Evolutionary conservation across 2,113 vertebrate genomes (phyloP).

Genomic region (Catharus minimus): DNA sequence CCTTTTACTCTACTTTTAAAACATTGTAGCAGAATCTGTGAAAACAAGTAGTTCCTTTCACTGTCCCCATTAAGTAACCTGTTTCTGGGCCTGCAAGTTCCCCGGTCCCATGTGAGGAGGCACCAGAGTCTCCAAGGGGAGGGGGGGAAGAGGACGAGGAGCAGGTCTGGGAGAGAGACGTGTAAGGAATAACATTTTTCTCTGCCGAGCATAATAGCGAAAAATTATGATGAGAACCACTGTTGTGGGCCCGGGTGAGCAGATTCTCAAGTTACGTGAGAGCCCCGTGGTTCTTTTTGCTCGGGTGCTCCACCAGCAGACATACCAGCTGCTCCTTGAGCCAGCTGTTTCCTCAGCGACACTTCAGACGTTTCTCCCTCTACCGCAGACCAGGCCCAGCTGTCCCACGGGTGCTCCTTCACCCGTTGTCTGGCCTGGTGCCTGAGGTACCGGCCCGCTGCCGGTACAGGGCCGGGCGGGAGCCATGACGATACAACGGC

Average conservation of each 20-base stretch:
- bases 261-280: background rate
- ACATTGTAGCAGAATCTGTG: background rate
- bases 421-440: background rate
- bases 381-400: background rate
- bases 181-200: background rate
- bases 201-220: background rate
- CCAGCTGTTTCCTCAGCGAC: background rate
- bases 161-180: background rate
- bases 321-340: background rate
- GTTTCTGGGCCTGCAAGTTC: background rate
- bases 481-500: background rate
- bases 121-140: accelerated
- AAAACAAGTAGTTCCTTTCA: background rate
- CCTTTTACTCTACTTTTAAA: background rate
- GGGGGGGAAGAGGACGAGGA: background rate
- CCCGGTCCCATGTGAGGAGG: background rate
- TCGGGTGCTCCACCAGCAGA: background rate
- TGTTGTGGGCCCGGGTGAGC: background rate
- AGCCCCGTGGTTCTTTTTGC: background rate
- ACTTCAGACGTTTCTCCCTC: background rate
- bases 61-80: background rate
- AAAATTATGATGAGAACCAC: background rate
- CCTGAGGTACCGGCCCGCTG: background rate
- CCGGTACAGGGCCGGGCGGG: background rate
- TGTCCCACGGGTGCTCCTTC: background rate